Percentiles rank a stretch among this genome's conserved stretches.
Conservation (phyloP, 2,113 vertebrate genomes). For the Chloebia gouldiae region DNA sequence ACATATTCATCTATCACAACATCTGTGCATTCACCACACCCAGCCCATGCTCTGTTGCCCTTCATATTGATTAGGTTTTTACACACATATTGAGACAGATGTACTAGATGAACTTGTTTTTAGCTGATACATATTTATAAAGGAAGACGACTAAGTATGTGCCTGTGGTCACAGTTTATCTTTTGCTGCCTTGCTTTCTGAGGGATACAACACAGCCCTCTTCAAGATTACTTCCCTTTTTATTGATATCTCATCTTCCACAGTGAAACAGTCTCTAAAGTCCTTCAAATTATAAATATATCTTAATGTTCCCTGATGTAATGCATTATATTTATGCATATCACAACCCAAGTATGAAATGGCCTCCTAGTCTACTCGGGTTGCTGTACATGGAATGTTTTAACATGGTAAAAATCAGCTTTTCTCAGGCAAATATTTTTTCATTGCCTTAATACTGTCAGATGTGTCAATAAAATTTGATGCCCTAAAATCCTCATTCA, state of each 20-base stretch:
- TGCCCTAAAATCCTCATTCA: background rate
- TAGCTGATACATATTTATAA: slow-evolving; percentile 17
- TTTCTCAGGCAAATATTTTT: background rate
- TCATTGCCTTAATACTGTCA: background rate
- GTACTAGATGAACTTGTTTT: background rate
- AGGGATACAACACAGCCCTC: background rate
- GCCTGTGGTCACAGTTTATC: slow-evolving; percentile 7
- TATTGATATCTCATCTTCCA: background rate
- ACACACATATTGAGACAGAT: background rate
- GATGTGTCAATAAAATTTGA: background rate
- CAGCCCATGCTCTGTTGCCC: background rate
- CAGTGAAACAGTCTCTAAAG: background rate
- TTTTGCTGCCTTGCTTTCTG: background rate
- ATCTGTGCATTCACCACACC: background rate
- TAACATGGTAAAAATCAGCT: background rate
- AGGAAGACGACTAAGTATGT: background rate
- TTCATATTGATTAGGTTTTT: background rate
- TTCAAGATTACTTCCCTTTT: background rate
- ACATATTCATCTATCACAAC: background rate
- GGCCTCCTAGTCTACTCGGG: background rate
- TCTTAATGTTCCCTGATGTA: background rate
- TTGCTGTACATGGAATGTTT: background rate
- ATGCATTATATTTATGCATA: background rate
- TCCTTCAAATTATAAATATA: slow-evolving; percentile 27
- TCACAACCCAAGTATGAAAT: background rate